Conservation (phyloP, 53 echinoderm and acorn worm genomes). For the Patiria pectinifera region DNA sequence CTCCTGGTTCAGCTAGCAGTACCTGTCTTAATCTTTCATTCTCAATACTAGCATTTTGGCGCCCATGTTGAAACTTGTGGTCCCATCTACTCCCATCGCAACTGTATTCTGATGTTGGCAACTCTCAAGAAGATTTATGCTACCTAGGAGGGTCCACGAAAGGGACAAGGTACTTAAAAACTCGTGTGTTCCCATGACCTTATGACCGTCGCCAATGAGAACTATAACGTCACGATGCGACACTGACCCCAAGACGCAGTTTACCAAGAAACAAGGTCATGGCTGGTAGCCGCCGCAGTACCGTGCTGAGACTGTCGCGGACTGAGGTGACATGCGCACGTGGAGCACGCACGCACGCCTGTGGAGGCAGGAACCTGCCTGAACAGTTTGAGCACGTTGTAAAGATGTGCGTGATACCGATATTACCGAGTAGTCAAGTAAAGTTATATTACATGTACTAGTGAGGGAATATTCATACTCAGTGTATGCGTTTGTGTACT, state of each 20-base stretch:
- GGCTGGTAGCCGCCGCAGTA: background rate
- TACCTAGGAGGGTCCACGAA: background rate
- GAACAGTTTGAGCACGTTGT: background rate
- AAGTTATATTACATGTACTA: too few species aligned
- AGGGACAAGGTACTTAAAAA: slow-evolving; percentile 50
- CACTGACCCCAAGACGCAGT: slow-evolving; percentile 7
- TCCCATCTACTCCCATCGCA: too few species aligned
- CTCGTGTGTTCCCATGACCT: slow-evolving; percentile 49
- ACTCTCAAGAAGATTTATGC: slow-evolving; percentile 26
- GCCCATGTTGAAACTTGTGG: too few species aligned
- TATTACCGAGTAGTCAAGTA: too few species aligned
- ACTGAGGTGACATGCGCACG: background rate
- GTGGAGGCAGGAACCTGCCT: background rate
- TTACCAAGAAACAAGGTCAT: slow-evolving; percentile 24
- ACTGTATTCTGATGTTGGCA: background rate
- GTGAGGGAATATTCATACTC: background rate
- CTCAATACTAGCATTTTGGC: too few species aligned
- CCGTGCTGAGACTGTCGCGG: background rate
- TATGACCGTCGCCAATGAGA: slow-evolving; percentile 48
- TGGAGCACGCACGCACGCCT: background rate
- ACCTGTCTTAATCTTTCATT: too few species aligned
- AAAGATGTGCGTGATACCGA: background rate
- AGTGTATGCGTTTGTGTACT: too few species aligned
- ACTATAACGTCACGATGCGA: slow-evolving; percentile 30
- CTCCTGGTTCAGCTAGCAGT: too few species aligned